Conservation (phyloP, 2,797 vertebrate species). For the Urosaurus nigricauda region DNA sequence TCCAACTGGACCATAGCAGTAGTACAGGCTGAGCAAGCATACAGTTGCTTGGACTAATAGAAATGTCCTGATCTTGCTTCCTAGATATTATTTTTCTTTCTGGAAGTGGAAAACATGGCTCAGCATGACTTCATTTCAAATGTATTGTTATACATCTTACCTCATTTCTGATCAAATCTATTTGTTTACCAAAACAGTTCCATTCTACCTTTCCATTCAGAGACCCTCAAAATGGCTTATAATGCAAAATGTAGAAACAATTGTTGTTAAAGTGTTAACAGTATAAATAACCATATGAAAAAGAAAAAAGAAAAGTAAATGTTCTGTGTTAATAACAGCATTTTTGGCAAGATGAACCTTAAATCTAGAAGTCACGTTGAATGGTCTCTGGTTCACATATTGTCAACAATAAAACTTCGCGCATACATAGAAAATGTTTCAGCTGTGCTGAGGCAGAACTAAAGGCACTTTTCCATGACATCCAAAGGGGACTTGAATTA, state of each 20-base stretch:
- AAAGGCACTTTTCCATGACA: constrained; percentile 32
- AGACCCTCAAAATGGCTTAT: neutral
- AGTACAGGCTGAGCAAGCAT: neutral
- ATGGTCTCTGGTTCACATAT: neutral
- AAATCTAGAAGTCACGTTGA: neutral
- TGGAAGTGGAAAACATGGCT: neutral
- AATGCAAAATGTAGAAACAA: neutral
- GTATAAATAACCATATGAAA: neutral
- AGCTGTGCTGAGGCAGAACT: neutral
- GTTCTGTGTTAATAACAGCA: neutral
- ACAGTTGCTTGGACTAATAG: neutral
- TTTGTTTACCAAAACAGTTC: constrained; percentile 3
- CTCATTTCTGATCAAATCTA: neutral
- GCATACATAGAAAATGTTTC: constrained; percentile 6
- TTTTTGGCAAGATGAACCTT: constrained; percentile 1
- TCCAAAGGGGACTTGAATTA: constrained; percentile 13
- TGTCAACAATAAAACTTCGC: neutral
- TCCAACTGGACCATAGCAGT: neutral
- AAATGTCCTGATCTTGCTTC: neutral
- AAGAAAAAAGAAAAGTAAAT: neutral
- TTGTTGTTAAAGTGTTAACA: neutral
- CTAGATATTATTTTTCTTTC: neutral
- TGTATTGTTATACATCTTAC: neutral
- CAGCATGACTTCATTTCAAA: neutral
- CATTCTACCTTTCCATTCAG: neutral